These are phyloP conservation scores for Campoplex nolae DNA, from an alignment of 2,888 invertebrate genomes.

Conservation along the genomic window DNA sequence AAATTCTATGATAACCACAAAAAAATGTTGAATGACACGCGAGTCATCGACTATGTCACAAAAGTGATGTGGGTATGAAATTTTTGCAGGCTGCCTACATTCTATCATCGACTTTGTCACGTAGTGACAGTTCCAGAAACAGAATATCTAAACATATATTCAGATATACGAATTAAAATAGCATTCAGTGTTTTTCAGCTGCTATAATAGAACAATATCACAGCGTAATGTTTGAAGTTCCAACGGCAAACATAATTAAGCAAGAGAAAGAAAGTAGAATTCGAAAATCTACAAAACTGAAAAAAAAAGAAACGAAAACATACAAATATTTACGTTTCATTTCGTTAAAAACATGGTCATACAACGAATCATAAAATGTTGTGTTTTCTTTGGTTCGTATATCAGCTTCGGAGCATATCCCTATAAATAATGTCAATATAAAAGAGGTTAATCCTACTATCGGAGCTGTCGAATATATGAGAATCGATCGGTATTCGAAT, in stretches of 20 bases:
- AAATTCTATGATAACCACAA: background rate
- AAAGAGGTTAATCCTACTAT: slow-evolving; percentile 29
- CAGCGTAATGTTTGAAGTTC: background rate
- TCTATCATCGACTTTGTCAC: background rate
- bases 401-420: background rate
- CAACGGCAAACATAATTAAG: background rate
- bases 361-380: background rate
- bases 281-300: background rate
- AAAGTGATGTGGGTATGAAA: too few species aligned
- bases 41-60: background rate
- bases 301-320: background rate
- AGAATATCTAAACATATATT: background rate
- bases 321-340: background rate
- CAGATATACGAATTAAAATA: background rate
- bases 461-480: slow-evolving; percentile 41
- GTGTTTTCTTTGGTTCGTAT: slow-evolving; percentile 19
- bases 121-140: background rate
- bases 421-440: slow-evolving; percentile 11
- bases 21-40: background rate
- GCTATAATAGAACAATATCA: background rate
- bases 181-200: background rate
- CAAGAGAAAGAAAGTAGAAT: background rate
- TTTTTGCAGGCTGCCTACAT: background rate
- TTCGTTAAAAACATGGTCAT: background rate
- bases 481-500: slow-evolving; percentile 58